Percentiles rank a stretch among this genome's conserved stretches.
Conservation (phyloP, 2,797 vertebrate genomes). For the Cuniculus paca region DNA sequence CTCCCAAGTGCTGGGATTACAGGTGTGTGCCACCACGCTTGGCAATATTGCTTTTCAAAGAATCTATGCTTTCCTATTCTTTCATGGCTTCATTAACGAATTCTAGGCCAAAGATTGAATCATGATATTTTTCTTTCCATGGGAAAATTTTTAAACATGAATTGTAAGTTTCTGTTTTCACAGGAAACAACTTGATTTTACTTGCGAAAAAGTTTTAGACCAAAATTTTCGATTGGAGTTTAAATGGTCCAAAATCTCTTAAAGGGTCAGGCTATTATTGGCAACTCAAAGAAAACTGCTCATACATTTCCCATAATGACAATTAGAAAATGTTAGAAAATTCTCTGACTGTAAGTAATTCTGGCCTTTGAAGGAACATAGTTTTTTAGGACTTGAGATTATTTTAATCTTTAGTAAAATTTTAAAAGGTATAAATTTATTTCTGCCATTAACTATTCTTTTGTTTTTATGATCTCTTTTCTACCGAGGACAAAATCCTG, state of each 20-base stretch:
- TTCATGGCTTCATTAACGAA: background rate
- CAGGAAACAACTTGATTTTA: background rate
- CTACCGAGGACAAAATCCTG: background rate
- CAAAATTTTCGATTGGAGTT: background rate
- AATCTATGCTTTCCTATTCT: background rate
- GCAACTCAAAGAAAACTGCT: background rate
- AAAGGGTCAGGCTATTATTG: background rate
- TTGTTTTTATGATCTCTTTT: slow-evolving; percentile 4
- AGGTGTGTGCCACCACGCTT: too few species aligned
- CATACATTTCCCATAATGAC: background rate
- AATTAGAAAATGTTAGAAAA: background rate
- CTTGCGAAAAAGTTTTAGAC: slow-evolving; percentile 3
- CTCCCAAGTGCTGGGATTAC: too few species aligned
- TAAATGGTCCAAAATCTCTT: background rate
- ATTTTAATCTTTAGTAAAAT: background rate
- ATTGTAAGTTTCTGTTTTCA: slow-evolving; percentile 1
- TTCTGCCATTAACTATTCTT: background rate
- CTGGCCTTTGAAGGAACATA: background rate
- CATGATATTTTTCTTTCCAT: background rate
- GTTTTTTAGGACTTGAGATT: background rate
- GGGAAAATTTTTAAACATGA: slow-evolving; percentile 7
- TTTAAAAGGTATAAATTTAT: background rate
- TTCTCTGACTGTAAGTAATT: background rate
- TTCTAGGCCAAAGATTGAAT: background rate
- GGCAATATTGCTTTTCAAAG: too few species aligned